Evolutionary conservation across 35 echinoderm and acorn worm species (phyloP).

Genomic region (Apostichopus parvimensis): DNA sequence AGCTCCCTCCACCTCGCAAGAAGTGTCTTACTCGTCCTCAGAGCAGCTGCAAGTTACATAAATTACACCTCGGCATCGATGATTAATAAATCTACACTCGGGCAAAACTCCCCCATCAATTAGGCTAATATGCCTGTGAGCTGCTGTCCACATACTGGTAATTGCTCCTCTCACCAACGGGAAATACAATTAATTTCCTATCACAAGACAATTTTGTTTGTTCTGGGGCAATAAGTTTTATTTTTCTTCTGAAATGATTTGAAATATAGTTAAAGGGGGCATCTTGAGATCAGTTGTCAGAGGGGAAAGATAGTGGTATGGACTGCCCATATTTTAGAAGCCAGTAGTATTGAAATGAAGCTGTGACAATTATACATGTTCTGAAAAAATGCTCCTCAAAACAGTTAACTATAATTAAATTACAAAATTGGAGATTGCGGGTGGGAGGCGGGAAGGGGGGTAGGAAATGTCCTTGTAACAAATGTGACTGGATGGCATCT

Average conservation of each 20-base stretch:
- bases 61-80: background rate
- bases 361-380: no score
- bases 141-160: background rate
- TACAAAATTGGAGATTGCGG: no score
- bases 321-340: background rate
- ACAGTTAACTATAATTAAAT: no score
- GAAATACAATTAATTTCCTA: constrained; percentile 47
- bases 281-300: background rate
- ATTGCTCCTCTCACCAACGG: constrained; percentile 32
- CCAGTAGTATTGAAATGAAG: no score
- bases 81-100: constrained; percentile 36
- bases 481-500: no score
- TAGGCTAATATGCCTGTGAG: constrained; percentile 45
- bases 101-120: constrained; percentile 34
- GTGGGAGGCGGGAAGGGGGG: no score
- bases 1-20: no score
- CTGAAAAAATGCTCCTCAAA: no score
- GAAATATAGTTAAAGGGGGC: background rate
- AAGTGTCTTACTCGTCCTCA: background rate
- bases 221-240: constrained; percentile 20
- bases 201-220: constrained; percentile 53
- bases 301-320: background rate
- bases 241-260: constrained; percentile 1
- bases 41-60: constrained; percentile 21
- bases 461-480: no score